phyloP scores from a whole-genome alignment of 2,113 vertebrate species.

The Penelope pileata region DNA sequence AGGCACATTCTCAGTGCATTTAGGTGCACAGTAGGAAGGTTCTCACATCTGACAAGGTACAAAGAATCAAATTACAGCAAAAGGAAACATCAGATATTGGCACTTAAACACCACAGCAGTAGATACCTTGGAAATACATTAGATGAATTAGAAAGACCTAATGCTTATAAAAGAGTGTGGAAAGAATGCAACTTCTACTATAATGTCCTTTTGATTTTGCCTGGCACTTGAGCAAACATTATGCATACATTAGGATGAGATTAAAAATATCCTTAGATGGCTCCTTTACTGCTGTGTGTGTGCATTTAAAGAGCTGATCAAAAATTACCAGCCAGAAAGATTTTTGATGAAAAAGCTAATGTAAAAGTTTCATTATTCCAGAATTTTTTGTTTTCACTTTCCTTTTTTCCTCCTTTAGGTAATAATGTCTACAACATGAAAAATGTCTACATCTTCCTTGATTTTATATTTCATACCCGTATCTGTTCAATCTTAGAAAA shows the following conservation, averaged over 20 bases:
- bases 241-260: neutral
- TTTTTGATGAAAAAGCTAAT: neutral
- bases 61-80: conserved; percentile 39
- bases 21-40: neutral
- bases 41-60: conserved; percentile 15
- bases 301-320: neutral
- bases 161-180: neutral
- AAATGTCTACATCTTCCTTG: fast-evolving
- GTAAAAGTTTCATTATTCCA: fast-evolving
- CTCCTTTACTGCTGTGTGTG: neutral
- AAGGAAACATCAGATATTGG: conserved; percentile 11
- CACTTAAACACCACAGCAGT: neutral
- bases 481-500: neutral
- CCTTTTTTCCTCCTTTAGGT: neutral
- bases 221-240: neutral
- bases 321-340: neutral
- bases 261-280: neutral
- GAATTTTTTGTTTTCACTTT: neutral
- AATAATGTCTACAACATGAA: neutral
- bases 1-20: neutral
- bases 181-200: neutral
- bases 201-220: neutral
- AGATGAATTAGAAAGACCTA: neutral
- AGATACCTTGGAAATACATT: neutral
- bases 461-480: neutral